Evolutionary conservation across 2,113 vertebrate species (phyloP).

Genomic region (Lophotis ruficrista): DNA sequence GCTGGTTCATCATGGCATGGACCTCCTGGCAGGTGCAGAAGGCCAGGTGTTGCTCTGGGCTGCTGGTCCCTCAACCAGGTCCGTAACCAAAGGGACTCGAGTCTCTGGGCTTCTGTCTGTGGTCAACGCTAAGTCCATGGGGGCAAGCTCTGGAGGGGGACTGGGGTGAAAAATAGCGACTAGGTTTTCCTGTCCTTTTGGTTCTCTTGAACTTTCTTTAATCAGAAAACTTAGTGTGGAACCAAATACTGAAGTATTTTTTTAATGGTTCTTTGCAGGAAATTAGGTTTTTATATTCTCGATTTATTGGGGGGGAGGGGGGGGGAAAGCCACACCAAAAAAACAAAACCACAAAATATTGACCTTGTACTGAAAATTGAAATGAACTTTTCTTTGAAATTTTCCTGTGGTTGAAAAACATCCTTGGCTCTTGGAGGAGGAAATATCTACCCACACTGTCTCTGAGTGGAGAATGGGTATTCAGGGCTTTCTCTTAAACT

Average conservation of each 20-base stretch:
- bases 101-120: background rate
- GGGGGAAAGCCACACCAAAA: no score
- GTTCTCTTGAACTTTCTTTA: background rate
- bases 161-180: background rate
- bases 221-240: background rate
- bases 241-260: background rate
- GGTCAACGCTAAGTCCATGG: rapidly evolving
- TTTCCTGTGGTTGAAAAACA: background rate
- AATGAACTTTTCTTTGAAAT: background rate
- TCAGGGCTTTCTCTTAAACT: background rate
- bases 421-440: background rate
- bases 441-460: background rate
- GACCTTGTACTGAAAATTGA: background rate
- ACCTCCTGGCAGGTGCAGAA: background rate
- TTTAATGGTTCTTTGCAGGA: background rate
- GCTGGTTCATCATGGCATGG: no score
- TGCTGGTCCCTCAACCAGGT: background rate
- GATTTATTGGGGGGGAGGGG: no score
- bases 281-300: background rate
- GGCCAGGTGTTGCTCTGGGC: background rate
- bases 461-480: background rate
- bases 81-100: rapidly evolving
- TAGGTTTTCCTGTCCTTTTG: background rate
- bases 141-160: background rate
- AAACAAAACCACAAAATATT: background rate